These are phyloP conservation scores for Danaus melanippus DNA, from an alignment of 1,140 invertebrate species.

Conservation along the genomic window DNA sequence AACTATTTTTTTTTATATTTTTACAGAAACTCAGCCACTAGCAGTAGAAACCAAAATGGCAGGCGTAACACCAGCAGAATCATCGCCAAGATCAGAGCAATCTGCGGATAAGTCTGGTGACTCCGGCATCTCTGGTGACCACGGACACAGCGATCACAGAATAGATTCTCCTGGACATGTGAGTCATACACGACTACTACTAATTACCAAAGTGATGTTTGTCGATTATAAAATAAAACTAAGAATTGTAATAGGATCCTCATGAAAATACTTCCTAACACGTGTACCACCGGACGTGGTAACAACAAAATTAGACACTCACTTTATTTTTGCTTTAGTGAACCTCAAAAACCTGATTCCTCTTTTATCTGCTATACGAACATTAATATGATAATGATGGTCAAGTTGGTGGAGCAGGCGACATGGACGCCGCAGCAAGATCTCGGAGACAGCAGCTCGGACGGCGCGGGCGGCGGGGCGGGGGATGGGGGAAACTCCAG, in stretches of 20 bases:
- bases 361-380: neutral
- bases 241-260: neutral
- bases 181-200: slow-evolving; percentile 1
- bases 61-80: slow-evolving; percentile 48
- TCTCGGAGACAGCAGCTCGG: slow-evolving; percentile 77
- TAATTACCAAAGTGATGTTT: neutral
- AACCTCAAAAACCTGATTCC: too few species aligned
- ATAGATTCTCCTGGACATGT: slow-evolving; percentile 53
- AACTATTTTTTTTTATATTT: neutral
- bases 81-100: slow-evolving; percentile 55
- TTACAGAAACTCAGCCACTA: slow-evolving; percentile 48
- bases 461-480: slow-evolving; percentile 70
- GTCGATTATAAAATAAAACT: neutral
- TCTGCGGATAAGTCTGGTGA: slow-evolving; percentile 81
- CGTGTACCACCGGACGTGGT: neutral
- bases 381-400: slow-evolving; percentile 2
- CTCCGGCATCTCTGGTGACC: slow-evolving; percentile 84
- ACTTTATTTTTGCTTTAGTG: too few species aligned
- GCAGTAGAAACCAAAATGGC: slow-evolving; percentile 54
- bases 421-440: slow-evolving; percentile 89
- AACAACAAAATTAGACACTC: too few species aligned
- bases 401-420: slow-evolving; percentile 21
- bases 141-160: slow-evolving; percentile 54
- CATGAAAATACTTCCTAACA: neutral
- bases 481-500: slow-evolving; percentile 30